Conservation (phyloP, 2,888 invertebrate species). For the Cheilosia scutellata region DNA sequence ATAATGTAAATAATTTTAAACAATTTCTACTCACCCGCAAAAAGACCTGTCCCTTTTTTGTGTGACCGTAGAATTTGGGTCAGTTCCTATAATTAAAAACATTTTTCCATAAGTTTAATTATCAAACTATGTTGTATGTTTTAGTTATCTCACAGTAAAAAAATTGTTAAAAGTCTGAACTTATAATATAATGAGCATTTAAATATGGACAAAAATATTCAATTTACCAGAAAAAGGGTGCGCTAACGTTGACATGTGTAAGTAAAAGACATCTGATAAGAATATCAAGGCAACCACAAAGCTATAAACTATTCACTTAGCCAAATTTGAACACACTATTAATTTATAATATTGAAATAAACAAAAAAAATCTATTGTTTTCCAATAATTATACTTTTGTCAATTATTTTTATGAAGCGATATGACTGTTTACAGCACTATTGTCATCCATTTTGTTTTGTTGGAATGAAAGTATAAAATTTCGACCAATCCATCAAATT, state of each 20-base stretch:
- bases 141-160: not conserved
- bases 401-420: slow-evolving; percentile 45
- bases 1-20: not conserved
- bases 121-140: not conserved
- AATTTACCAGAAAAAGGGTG: slow-evolving; percentile 78
- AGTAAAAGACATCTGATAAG: slow-evolving; percentile 75
- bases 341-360: not conserved
- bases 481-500: slow-evolving; percentile 68
- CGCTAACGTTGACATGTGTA: slow-evolving; percentile 78
- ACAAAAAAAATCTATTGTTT: slow-evolving; percentile 13
- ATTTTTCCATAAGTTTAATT: not conserved
- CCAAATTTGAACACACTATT: not conserved
- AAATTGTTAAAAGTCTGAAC: too few relatives aligned
- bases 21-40: slow-evolving; percentile 74
- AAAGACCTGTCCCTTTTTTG: slow-evolving; percentile 76
- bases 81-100: slow-evolving; percentile 75
- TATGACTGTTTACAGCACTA: slow-evolving; percentile 74
- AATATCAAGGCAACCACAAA: slow-evolving; percentile 5
- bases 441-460: slow-evolving; percentile 74
- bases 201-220: slow-evolving; percentile 29
- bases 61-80: slow-evolving; percentile 78
- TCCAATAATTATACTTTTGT: not conserved
- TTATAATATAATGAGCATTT: not conserved
- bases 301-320: slow-evolving; percentile 18
- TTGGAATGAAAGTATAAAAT: slow-evolving; percentile 44